These are phyloP conservation scores for Columbina picui DNA, from an alignment of 2,113 vertebrate genomes.

Conservation along the genomic window DNA sequence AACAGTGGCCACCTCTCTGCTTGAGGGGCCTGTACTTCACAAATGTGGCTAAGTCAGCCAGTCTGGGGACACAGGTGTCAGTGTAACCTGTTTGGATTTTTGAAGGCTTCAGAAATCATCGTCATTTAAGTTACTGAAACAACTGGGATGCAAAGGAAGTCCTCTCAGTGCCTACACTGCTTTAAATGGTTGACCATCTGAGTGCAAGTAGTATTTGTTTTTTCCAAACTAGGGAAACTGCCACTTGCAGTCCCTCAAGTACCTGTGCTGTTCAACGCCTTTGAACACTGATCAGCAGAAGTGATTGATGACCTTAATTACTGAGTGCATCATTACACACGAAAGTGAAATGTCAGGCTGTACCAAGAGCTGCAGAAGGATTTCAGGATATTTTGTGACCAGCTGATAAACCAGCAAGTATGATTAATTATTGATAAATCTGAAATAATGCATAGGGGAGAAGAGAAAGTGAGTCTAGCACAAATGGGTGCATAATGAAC, in stretches of 20 bases:
- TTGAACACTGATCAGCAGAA: not conserved
- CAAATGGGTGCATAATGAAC: not conserved
- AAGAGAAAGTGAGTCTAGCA: not conserved
- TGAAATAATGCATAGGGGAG: not conserved
- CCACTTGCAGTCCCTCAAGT: not conserved
- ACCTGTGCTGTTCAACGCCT: not conserved
- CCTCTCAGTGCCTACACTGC: not conserved
- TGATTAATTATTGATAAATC: not conserved
- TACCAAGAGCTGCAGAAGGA: not conserved
- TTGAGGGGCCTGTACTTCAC: not conserved
- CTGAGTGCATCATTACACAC: not conserved
- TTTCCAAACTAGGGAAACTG: not conserved
- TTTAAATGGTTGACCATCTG: not conserved
- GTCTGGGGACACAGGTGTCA: accelerated
- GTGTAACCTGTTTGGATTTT: not conserved
- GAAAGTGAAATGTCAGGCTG: not conserved
- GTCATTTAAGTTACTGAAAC: not conserved
- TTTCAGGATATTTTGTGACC: not conserved
- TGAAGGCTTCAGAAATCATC: not conserved
- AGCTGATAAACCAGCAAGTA: not conserved
- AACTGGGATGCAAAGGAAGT: not conserved
- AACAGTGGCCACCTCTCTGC: not conserved
- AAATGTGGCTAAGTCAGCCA: not conserved
- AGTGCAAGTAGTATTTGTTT: not conserved
- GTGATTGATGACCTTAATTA: not conserved